Evolutionary conservation across 2,113 vertebrate genomes (phyloP), one percentile per base, ranked within the genome.

Genomic region (Tympanuchus pallidicinctus): DNA sequence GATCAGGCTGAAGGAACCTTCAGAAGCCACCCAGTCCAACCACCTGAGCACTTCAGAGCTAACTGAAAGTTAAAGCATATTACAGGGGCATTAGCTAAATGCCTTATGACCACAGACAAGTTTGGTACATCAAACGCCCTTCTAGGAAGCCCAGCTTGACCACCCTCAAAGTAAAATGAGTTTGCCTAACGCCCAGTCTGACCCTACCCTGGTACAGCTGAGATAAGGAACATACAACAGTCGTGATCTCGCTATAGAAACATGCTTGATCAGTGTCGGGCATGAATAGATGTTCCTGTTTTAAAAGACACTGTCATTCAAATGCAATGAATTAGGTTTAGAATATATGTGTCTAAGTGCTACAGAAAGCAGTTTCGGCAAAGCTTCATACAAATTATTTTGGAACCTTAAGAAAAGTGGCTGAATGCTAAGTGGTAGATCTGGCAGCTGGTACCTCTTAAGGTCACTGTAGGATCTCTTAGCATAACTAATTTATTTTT

Each of bases 401-500:
- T 42, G 36, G 25, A 69, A 72, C 6, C 42, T 45, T 36, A 76
- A 28, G 12, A 76, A 59, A 4, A 48, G 43, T 18, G 42, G 43
- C 16, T 83, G 43, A 81, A 64, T 61, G 4, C 30, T 61, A 79
- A 92, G 43, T 0, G 0, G 5, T 45, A 0, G 54, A 48, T 34
- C 63, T 90, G 40, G 54, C 36, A 94, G 48, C 32, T 85, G n/a
- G 60, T 59, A 76, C 54, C 15, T n/a, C 45, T 36, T 59, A 36
- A 89, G 56, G 67, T 91, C 59, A 43, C 56, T 64, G 72, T 6
- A 11, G 34, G 32, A 84, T 76, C 91, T 89, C 40, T 61, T 84
- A 25, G n/a, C 52, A 72, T 42, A 77, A 86, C 5, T 18, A 50
- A 12, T 42, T 72, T 34, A 84, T 78, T 84, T 92, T 54, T 47